Base-by-base conservation (phyloP, 1,140 invertebrate species). In the Drosophila serrata region DNA sequence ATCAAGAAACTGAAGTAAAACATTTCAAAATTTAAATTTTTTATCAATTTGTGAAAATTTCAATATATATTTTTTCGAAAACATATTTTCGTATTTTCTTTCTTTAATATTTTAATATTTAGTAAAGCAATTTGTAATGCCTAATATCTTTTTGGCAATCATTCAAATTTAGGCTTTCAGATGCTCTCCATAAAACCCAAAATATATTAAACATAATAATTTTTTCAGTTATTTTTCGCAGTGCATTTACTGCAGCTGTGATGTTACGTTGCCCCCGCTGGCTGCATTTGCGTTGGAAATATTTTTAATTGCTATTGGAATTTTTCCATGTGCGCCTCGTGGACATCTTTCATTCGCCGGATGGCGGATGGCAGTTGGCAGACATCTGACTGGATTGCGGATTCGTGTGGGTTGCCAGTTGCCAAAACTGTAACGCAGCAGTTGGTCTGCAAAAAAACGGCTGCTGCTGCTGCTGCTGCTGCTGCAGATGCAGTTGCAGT, bases 261-360 rank as follows among this genome's bases (percentile, higher is more conserved):
- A n/a, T 39, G 42, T 22, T 62, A n/a, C 33, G 19, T 35, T 65
- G 46, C 48, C 62, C 48, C 62, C 48, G 48, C 49, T 70, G 69
- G 43, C 61, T 77, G 78, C 75, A 90, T 90, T 90, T 90, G 85
- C 85, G 81, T 90, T 90, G 85, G 82, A 90, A 90, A 90, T 90
- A 90, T 90, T 90, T 90, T 90, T 90, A 90, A 90, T 90, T 90
- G 85, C 85, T 81, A 81, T 81, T 79, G 85, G 85, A 85, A 90
- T 85, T 74, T 84, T 75, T 79, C 61, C 78, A 74, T 85, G 78
- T 69, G 86, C 85, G 65, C 85, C 53, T 81, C 77, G 70, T 78
- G 81, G 85, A 88, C 85, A 90, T 90, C 81, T 85, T 73, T 90
- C 84, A 88, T 76, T 87, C 63, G 67, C 65, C 51, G 51, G 65